Evolutionary conservation across 2,888 invertebrate genomes (phyloP), one percentile per base, ranked within the genome.

Genomic region (Theretra japonica): DNA sequence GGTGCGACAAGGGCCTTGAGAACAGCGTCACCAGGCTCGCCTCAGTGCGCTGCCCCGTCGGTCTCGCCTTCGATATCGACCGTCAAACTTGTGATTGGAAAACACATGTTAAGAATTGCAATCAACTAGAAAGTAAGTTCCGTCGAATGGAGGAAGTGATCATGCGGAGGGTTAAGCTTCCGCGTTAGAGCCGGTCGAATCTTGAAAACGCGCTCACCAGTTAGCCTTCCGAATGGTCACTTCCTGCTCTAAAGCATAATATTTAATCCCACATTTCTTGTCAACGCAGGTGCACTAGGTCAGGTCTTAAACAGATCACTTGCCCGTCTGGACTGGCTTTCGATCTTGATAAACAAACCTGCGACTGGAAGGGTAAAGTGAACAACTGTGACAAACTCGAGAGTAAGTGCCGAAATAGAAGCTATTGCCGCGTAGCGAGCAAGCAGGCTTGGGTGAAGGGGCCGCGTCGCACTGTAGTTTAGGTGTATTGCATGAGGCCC

Each of bases 311-410:
- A 97, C 97, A 97, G 96, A 98, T 98, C 96, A 97, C 98, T 95
- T 98, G 98, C 95, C 98, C 98, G 94, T 97, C 98, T 94, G 98
- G 98, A 96, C 96, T 98, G 96, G 97, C 98, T 95, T 98, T 98
- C 96, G 98, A 98, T 96, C 97, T 98, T 96, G 97, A 98, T 96
- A 98, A 98, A 96, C 98, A 98, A 96, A 98, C 98, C 94, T 98
- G 98, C 96, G 98, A 98, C 96, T 98, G 98, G 98, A 98, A 98
- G 96, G 98, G 98, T 96, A 98, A 98, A 97, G 98, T 98, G 96
- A 96, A 96, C 96, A 98, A 97, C 97, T 98, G 98, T 97, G 97
- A 98, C 96, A 97, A 97, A 95, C 96, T 98, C 95, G 98, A 98
- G 97, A 98, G 98, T 98, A 98, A 98, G 98, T 97, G 95, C 88